These are phyloP conservation scores for Elysia crispata DNA, from an alignment of 2,888 invertebrate genomes.

Conservation along the genomic window DNA sequence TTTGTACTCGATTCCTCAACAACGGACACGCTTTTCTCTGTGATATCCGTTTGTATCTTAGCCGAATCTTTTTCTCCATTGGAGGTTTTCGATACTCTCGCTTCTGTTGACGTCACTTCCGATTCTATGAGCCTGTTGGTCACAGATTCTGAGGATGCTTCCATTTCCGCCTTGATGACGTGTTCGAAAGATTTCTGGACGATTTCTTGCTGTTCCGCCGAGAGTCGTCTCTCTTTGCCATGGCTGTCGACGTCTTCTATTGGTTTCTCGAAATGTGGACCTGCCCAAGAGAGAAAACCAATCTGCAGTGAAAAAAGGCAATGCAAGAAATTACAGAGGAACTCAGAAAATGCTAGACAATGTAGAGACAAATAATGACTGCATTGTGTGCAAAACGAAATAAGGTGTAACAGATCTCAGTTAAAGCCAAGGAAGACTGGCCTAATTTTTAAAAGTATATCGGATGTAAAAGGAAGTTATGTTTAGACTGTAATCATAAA, in stretches of 20 bases:
- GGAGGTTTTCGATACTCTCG: not conserved
- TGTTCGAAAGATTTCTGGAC: conserved; percentile 22
- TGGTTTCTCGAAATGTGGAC: conserved; percentile 35
- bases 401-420: too few species aligned
- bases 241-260: conserved; percentile 31
- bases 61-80: conserved; percentile 39
- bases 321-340: too few species aligned
- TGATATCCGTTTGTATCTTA: conserved; percentile 27
- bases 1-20: conserved; percentile 33
- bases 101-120: not conserved
- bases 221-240: not conserved
- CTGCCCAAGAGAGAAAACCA: not conserved
- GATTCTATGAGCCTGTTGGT: not conserved
- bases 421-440: too few species aligned
- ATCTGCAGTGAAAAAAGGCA: too few species aligned
- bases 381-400: too few species aligned
- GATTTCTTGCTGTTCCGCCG: conserved; percentile 18
- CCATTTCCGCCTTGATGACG: not conserved
- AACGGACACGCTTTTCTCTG: conserved; percentile 30
- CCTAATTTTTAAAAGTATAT: too few species aligned
- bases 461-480: too few species aligned
- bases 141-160: not conserved
- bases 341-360: too few species aligned
- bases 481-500: too few species aligned
- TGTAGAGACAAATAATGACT: too few species aligned